These are phyloP conservation scores for Chroicocephalus ridibundus DNA, from an alignment of 2,113 vertebrate genomes.

Conservation along the genomic window DNA sequence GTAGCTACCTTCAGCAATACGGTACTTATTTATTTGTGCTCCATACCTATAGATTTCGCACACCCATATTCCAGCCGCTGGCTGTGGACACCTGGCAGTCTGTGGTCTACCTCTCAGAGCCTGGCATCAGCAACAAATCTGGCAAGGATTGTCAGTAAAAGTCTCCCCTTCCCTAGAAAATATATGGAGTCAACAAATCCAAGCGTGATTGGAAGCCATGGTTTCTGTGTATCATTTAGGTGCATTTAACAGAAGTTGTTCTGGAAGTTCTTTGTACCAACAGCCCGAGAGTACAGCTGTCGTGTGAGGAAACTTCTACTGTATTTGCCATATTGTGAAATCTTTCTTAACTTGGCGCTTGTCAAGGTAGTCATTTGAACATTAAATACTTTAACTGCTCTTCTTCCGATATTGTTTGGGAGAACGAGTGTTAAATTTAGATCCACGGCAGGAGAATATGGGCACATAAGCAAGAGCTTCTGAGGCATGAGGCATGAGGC, in stretches of 20 bases:
- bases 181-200: accelerated
- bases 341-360: neutral
- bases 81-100: neutral
- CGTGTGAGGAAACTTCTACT: neutral
- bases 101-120: neutral
- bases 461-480: neutral
- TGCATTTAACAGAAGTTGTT: neutral
- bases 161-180: neutral
- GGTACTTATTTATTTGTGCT: neutral
- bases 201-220: accelerated
- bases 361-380: neutral
- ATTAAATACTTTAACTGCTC: neutral
- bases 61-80: neutral
- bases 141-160: accelerated
- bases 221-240: accelerated
- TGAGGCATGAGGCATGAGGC: neutral
- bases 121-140: neutral
- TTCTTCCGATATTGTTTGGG: neutral
- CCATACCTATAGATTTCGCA: accelerated
- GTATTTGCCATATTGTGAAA: neutral
- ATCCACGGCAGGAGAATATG: accelerated
- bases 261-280: neutral
- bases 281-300: neutral
- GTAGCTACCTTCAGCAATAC: neutral
- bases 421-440: neutral